phyloP scores from a whole-genome alignment of 2,113 vertebrate genomes.

The Percopsis transmontana region DNA sequence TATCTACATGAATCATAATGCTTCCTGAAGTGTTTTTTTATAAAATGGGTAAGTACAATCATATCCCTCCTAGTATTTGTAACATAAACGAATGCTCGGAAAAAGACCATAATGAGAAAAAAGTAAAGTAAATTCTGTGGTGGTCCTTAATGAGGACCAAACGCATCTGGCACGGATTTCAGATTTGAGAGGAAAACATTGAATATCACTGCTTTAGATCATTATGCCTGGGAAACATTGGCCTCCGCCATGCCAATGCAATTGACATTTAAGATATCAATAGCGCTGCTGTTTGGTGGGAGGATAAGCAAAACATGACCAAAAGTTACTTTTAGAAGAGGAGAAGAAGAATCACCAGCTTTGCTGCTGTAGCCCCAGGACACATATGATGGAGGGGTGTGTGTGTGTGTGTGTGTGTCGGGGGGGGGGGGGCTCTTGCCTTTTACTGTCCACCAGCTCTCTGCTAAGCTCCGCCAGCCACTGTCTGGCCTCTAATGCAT shows the following conservation, averaged over 20 bases:
- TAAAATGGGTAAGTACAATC: too few relatives aligned
- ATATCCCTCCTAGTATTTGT: too few relatives aligned
- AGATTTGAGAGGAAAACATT: slow-evolving; percentile 7
- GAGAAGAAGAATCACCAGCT: too few relatives aligned
- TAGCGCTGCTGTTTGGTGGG: slow-evolving; percentile 23
- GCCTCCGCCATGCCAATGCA: slow-evolving; percentile 6
- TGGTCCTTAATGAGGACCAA: neutral
- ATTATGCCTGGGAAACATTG: slow-evolving; percentile 8
- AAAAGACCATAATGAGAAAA: too few relatives aligned
- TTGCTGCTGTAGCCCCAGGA: too few relatives aligned
- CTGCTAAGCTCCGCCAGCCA: slow-evolving; percentile 26
- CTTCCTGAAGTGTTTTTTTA: too few relatives aligned
- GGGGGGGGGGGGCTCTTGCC: neutral
- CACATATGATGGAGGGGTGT: too few relatives aligned
- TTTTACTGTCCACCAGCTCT: slow-evolving; percentile 34
- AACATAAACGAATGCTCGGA: too few relatives aligned
- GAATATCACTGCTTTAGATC: slow-evolving; percentile 1
- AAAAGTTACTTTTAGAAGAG: too few relatives aligned
- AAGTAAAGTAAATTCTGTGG: too few relatives aligned
- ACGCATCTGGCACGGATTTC: slow-evolving; percentile 21
- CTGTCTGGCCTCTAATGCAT: slow-evolving; percentile 44
- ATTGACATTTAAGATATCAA: slow-evolving; percentile 15
- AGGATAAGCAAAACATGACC: neutral
- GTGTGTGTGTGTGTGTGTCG: too few relatives aligned
- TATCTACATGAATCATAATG: too few relatives aligned